Percentiles rank a stretch among this genome's conserved stretches.
Evolutionary conservation across 1,140 invertebrate genomes (phyloP).

Genomic region (Odontomachus brunneus): DNA sequence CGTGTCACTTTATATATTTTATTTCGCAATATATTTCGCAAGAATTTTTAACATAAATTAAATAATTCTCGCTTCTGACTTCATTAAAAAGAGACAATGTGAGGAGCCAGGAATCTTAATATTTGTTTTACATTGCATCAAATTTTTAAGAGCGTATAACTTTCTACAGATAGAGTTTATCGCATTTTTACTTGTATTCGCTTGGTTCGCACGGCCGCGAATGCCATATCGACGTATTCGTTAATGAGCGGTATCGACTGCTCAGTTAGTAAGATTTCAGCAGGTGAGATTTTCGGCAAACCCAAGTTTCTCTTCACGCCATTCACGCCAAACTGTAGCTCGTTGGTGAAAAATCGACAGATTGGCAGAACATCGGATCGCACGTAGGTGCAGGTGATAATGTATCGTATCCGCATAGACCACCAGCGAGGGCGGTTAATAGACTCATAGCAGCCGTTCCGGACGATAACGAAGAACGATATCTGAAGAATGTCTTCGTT

Average conservation of each 20-base stretch:
- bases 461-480: constrained; percentile 69
- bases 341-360: constrained; percentile 78
- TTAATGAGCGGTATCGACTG: constrained; percentile 76
- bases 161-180: background rate
- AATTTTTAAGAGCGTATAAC: background rate
- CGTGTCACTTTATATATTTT: too few species aligned
- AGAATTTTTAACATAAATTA: too few species aligned
- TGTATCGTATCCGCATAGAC: constrained; percentile 66
- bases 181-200: background rate
- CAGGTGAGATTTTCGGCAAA: constrained; percentile 75
- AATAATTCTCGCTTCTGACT: too few species aligned
- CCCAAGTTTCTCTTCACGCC: constrained; percentile 76
- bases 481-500: constrained; percentile 28
- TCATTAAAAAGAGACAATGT: too few species aligned
- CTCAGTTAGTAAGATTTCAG: constrained; percentile 73
- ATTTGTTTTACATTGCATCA: too few species aligned
- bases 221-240: constrained; percentile 68
- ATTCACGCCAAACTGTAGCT: constrained; percentile 75
- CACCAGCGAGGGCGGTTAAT: constrained; percentile 72
- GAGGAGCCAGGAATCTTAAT: too few species aligned
- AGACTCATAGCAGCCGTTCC: constrained; percentile 77
- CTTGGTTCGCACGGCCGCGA: constrained; percentile 1
- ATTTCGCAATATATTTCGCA: too few species aligned
- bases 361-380: constrained; percentile 76
- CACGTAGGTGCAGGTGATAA: constrained; percentile 75